Base-by-base conservation (phyloP, 2,113 vertebrate genomes). In the Gadus chalcogrammus region DNA sequence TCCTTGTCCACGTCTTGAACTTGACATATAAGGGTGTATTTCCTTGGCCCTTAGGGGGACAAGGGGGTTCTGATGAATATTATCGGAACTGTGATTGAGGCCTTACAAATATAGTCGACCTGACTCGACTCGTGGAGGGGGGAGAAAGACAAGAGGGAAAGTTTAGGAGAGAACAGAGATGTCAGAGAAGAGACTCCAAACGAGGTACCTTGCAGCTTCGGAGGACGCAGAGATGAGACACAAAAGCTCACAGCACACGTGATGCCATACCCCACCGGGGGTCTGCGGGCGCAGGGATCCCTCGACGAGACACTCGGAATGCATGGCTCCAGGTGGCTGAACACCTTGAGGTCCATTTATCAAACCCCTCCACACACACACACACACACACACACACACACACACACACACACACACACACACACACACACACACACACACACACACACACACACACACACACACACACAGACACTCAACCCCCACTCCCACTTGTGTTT, bases 341-440 rank as follows among this genome's bases (percentile, higher is more conserved):
- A 91, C 94, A 97, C 95, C 94, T 97, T 95, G 90, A 94, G 91
- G 92, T 92, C 93, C 94, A 95, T 97, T 95, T 91, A 94, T 94
- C 95, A 96, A 94, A 87, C 73, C 89, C 89, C 42, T 9, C 42
- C 42, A 0, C 42, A 5, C 42, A 3, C 42, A 3, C 42, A 3
- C 42, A 3, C 42, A 3, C 42, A 3, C 42, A 3, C 42, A 3
- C 42, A 3, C 42, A 3, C 42, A 3, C 42, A 48, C 42, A 12
- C 42, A 48, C 42, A 48, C 20, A 20, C 20, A 20, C 20, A 20
- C 20, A 20, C 20, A 20, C 20, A 20, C 42, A 48, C 42, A 48
- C 42, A 48, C 42, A 48, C 42, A 48, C 42, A 48, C 42, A 48
- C 42, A 9, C 1, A 48, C 42, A 48, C 42, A 20, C 42, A 48